Evolutionary conservation across 2,113 vertebrate species (phyloP).

Genomic region (pig (Sus scrofa)): T2T-Sscrofa CM000819.6:31054501-31055000

Average conservation of each 20-base stretch:
- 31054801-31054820: too few species aligned
- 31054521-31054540: background rate
- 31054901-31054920: too few species aligned
- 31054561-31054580: background rate
- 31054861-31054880: too few species aligned
- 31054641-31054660: conserved; percentile 5
- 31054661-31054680: background rate
- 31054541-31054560: conserved; percentile 36
- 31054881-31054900: too few species aligned
- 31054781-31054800: background rate
- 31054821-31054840: too few species aligned
- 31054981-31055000: too few species aligned
- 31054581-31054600: conserved; percentile 23
- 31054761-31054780: conserved; percentile 1
- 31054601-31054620: conserved; percentile 14
- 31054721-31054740: conserved; percentile 35
- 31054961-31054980: too few species aligned
- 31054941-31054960: too few species aligned
- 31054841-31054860: too few species aligned
- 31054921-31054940: too few species aligned
- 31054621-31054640: conserved; percentile 11
- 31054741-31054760: background rate
- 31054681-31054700: background rate
- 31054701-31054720: conserved; percentile 28
- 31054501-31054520: background rate